phyloP scores from a whole-genome alignment of 2,888 invertebrate species.

The Deilephila elpenor region DNA sequence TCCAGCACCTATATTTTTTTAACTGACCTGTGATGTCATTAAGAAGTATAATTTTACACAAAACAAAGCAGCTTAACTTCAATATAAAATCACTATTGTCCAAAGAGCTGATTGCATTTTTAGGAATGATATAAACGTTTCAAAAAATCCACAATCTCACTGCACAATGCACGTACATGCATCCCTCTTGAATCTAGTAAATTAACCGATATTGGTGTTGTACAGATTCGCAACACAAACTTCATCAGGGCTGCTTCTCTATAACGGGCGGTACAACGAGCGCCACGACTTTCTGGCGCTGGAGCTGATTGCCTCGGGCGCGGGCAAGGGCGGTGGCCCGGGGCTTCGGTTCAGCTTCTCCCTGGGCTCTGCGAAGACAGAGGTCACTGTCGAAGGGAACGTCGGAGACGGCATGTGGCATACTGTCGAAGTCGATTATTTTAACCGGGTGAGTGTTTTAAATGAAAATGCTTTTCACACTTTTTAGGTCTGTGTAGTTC shows the following conservation, averaged over 20 bases:
- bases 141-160: background rate
- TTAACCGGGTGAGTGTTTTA: constrained; percentile 87
- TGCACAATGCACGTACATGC: background rate
- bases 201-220: constrained; percentile 22
- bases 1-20: no score
- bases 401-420: constrained; percentile 97
- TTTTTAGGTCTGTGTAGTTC: background rate
- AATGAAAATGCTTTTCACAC: background rate
- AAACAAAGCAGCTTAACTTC: no score
- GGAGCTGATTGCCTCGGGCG: constrained; percentile 89
- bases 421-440: constrained; percentile 91
- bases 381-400: constrained; percentile 87
- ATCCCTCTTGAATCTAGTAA: background rate
- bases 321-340: constrained; percentile 66
- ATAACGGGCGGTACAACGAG: constrained; percentile 98
- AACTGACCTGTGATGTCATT: no score
- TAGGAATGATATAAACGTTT: no score
- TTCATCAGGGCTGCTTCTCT: constrained; percentile 93
- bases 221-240: constrained; percentile 94
- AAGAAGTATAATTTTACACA: no score
- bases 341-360: constrained; percentile 94
- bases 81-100: no score
- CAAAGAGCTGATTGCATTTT: no score
- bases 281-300: constrained; percentile 96
- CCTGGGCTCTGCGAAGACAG: constrained; percentile 90